Evolutionary conservation across 2,888 invertebrate genomes (phyloP), one percentile per base, ranked within the genome.

Genomic region (Acronicta aceris): DNA sequence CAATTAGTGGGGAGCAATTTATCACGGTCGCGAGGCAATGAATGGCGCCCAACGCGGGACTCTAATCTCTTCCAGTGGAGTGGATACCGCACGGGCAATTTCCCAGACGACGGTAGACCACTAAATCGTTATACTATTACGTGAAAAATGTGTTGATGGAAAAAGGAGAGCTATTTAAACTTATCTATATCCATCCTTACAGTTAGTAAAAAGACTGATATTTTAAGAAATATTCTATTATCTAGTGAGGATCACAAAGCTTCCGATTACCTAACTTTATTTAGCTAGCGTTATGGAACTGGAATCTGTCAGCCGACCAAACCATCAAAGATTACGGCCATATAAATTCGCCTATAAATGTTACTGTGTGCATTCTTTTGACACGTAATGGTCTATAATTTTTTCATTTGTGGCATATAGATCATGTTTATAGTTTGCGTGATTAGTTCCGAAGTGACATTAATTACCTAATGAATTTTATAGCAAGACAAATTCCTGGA

Each of bases 21-120:
- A 79, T 77, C 79, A 75, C 66, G 67, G 66, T 62, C 53, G 67
- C 70, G 59, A 62, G 70, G 62, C 71, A 66, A 61, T 74, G 67
- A 77, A 79, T 74, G 68, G 65, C 64, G 62, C 64, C 58, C 58
- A 46, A 49, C 56, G 55, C 42, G 55, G 47, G 60, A 67, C 65
- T 58, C 56, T 79, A 76, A 83, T 82, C 80, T 82, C 81, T 85
- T 84, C 82, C 79, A 81, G 49, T 30, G 61, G 71, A 74, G 68
- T 77, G 60, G 62, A 50, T 66, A 57, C 58, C 50, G 65, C 68
- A 61, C 67, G 33, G 51, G 51, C 65, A 75, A 80, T 81, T 79
- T 71, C 61, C 59, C 49, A 65, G 66, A 15, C 59, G 52, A 60
- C 53, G 53, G 52, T 25, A 59, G 30, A 59, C 54, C 40, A 62